phyloP scores from a whole-genome alignment of 2,113 vertebrate species.

The Macrotis lagotis region DNA sequence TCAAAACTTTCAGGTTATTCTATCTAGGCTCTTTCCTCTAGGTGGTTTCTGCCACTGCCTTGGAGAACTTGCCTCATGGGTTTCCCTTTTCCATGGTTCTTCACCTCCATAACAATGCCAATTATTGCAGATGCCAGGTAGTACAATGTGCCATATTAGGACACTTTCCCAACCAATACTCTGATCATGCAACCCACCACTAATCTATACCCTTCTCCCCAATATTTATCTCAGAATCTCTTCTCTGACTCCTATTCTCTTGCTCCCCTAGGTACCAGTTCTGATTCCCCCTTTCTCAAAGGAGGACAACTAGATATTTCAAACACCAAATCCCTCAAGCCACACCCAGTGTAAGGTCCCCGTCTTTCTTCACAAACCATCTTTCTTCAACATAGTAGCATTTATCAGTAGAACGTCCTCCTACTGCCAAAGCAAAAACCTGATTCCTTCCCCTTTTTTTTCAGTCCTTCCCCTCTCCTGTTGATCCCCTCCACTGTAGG shows the following conservation, averaged over 20 bases:
- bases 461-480: not conserved
- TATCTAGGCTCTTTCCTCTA: not conserved
- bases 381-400: not conserved
- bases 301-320: not conserved
- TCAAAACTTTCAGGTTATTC: not conserved
- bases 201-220: not conserved
- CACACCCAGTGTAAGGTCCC: not conserved
- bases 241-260: not conserved
- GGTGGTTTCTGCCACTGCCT: not conserved
- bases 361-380: not conserved
- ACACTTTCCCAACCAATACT: not conserved
- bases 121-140: not conserved
- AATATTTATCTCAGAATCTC: not conserved
- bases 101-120: not conserved
- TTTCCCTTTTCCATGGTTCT: not conserved
- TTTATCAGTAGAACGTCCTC: not conserved
- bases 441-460: not conserved
- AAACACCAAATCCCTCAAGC: not conserved
- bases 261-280: not conserved
- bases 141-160: not conserved
- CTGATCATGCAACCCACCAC: not conserved
- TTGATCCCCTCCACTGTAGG: not conserved
- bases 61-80: not conserved
- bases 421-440: not conserved
- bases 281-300: not conserved